phyloP scores from a whole-genome alignment of 2,888 invertebrate species.

The Spialia ferax region DNA sequence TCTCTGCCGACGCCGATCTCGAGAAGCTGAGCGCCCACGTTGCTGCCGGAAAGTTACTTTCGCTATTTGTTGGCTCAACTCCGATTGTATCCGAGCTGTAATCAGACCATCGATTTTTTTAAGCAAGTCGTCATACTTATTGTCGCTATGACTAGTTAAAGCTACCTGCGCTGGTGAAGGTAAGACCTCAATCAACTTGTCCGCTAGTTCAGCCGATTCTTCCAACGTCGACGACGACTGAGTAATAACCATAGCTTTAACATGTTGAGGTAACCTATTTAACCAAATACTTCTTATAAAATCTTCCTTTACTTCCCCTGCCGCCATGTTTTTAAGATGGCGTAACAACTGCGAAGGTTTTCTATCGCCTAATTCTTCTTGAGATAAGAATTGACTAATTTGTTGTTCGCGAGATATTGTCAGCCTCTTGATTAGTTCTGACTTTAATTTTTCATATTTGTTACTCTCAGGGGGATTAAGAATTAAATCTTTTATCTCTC shows the following conservation, averaged over 20 bases:
- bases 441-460: conserved; percentile 20
- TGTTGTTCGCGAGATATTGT: neutral
- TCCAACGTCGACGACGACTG: conserved; percentile 14
- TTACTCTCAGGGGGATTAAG: conserved; percentile 3
- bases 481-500: conserved; percentile 5
- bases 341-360: conserved; percentile 23
- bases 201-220: conserved; percentile 18
- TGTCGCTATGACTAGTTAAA: too few species aligned
- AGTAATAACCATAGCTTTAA: conserved; percentile 14
- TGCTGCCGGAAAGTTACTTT: too few species aligned
- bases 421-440: conserved; percentile 6
- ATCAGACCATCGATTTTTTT: too few species aligned
- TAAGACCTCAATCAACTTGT: neutral
- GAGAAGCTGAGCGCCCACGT: too few species aligned
- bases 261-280: conserved; percentile 5
- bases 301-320: neutral
- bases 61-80: too few species aligned
- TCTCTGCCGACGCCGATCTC: too few species aligned
- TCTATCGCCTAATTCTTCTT: conserved; percentile 6
- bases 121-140: too few species aligned
- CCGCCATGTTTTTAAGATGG: conserved; percentile 15
- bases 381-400: neutral
- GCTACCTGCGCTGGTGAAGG: too few species aligned
- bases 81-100: too few species aligned
- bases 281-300: conserved; percentile 15